Conservation (phyloP, 2,113 vertebrate species). For the Brienomyrus longianalis region DNA sequence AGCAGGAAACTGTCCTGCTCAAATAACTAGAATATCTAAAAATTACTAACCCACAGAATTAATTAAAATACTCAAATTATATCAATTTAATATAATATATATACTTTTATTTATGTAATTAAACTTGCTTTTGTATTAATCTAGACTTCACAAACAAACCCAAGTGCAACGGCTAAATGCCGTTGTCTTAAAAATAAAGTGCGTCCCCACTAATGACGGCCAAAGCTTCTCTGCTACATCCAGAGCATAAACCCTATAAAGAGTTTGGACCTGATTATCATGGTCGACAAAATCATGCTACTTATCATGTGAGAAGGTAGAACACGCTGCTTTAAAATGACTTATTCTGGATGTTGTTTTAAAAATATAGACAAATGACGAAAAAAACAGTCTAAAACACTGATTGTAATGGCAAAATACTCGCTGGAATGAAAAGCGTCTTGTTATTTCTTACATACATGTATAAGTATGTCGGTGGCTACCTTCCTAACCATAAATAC, state of each 20-base stretch:
- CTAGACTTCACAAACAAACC: not conserved
- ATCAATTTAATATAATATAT: not conserved
- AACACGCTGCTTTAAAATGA: not conserved
- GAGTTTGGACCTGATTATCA: not conserved
- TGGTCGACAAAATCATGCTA: not conserved
- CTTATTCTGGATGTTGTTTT: not conserved
- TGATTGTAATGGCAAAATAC: not conserved
- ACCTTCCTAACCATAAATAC: slow-evolving; percentile 35
- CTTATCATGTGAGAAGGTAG: not conserved
- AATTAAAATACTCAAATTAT: not conserved
- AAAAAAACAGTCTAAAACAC: not conserved
- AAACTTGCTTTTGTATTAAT: not conserved
- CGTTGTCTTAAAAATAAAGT: not conserved
- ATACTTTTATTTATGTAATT: not conserved
- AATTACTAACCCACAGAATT: not conserved
- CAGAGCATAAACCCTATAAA: not conserved
- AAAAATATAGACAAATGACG: not conserved
- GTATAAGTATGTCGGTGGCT: slow-evolving; percentile 28
- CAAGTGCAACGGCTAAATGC: not conserved
- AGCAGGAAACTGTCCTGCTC: not conserved
- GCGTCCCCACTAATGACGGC: not conserved
- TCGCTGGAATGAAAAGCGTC: slow-evolving; percentile 38
- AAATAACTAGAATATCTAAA: not conserved
- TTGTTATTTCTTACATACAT: slow-evolving; percentile 40
- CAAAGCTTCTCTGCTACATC: not conserved